Base-by-base conservation (phyloP, 1,140 invertebrate species). In the Monochamus saltuarius region DNA sequence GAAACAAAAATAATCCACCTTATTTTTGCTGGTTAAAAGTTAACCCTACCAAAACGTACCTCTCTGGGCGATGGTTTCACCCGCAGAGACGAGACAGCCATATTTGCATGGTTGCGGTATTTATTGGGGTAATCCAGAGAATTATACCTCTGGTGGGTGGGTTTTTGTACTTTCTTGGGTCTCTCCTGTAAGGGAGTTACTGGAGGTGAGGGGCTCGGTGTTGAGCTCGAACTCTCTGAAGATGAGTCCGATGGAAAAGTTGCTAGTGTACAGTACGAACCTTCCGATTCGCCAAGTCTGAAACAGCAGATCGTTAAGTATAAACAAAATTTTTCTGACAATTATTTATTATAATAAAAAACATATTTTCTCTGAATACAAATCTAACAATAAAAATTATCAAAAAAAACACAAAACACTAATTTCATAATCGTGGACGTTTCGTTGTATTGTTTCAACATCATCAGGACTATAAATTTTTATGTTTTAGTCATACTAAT, bases 251-350 rank as follows among this genome's bases (percentile, higher is more conserved):
- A 69, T 22, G 72, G 62, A 51, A 76, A 76, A 59, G 74, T 74
- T 70, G 74, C 74, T 74, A 76, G 64, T 54, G 74, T 76, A 70
- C 74, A 76, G 64, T 76, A 75, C 72, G 74, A 75, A 72, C 74
- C 74, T 74, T 75, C 74, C 40, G 73, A 74, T 74, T 75, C 74
- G 73, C 74, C 74, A 37, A 75, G 71, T 66, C 74, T 75, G 59
- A 1, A 65, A 65, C 22, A 29, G 22, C 22, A 29, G 22, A 29
- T 29, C 22, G 22, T 29, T 6, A 29, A 29, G 22, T 6, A 6
- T 29, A 3, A 29, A 29, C 22, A 29, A 29, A 3, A 29, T 29
- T 29, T 29, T 29, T 6, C 22, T 29, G 2, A 2, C 22, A 2
- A 29, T 3, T 29, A 29, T 29, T 6, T 2, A 29, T 29, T 29